A percentile compares a stretch with the other conserved stretches of the same genome.
Evolutionary conservation across 1,140 invertebrate genomes (phyloP).

Genomic region (Drosophila arawakana): DNA sequence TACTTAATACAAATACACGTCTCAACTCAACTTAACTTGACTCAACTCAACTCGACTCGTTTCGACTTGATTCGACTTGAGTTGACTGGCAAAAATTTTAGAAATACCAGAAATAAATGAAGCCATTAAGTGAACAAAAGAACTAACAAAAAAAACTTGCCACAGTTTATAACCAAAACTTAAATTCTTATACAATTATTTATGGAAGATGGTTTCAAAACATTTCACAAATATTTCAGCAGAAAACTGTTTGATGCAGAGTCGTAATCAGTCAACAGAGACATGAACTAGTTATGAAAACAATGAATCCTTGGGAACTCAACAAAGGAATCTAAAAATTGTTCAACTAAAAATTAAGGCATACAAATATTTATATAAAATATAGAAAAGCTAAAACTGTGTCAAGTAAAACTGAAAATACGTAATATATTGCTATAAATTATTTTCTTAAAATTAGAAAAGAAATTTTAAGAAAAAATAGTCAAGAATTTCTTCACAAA

Average conservation of each 20-base stretch:
- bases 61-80: neutral
- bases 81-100: slow-evolving; percentile 1
- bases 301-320: no score
- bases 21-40: neutral
- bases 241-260: no score
- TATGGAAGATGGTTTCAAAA: neutral
- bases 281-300: no score
- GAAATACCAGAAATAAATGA: slow-evolving; percentile 22
- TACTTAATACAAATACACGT: slow-evolving; percentile 11
- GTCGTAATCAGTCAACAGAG: no score
- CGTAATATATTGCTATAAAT: no score
- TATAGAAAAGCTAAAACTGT: no score
- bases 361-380: no score
- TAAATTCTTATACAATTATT: neutral
- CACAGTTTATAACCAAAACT: neutral
- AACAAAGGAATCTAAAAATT: neutral
- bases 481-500: no score
- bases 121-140: slow-evolving; percentile 7
- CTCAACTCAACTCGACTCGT: neutral
- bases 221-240: no score
- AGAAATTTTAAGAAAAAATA: no score
- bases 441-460: no score
- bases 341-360: neutral
- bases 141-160: neutral
- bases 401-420: no score